Evolutionary conservation across 2,888 invertebrate species (phyloP), one percentile per base, ranked within the genome.

Genomic region (Colletes collaris): DNA sequence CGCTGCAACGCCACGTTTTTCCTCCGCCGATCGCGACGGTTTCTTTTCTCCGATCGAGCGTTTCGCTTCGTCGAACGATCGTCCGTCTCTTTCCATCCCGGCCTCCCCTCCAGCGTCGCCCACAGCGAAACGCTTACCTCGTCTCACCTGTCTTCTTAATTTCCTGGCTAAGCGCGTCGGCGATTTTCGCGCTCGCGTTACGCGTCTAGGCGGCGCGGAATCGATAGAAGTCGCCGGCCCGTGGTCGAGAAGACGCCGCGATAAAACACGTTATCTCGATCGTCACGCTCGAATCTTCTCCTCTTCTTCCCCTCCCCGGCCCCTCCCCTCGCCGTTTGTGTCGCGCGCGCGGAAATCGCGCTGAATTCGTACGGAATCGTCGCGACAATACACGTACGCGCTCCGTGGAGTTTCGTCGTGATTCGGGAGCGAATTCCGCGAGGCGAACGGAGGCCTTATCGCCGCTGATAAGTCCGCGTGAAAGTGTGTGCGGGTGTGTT

Each of bases 71-170:
- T 55, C 75, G 19, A 69, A 50, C 67, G 49, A 40, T 59, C 68
- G 58, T 46, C 69, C 11, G 58, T 75, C 80, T 71, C 63, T 63
- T 53, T 67, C 44, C 10, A 7, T 2, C 49, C 40, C 40, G 16
- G 5, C 58, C 70, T 52, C 78, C 67, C 69, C 71, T 40, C 76
- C 67, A 19, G 16, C 5, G 27, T 49, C 8, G 11, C 5, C 56
- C 35, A 46, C 7, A 46, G 59, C 58, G 70, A 83, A 77, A 76
- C 71, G 85, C 81, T 87, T 82, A 82, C 82, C 87, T 79, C 71
- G 84, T 73, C 79, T 86, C 74, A 84, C 82, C 84, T 87, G 83
- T 86, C 80, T 80, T 79, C 86, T 83, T 85, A 87, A 88, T 88
- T 87, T 87, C 88, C 82, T 75, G 76, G 78, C 81, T 79, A 82